Percentiles rank a stretch among this genome's conserved stretches.
phyloP scores from a whole-genome alignment of 2,888 invertebrate genomes.

The Melieria omissa region DNA sequence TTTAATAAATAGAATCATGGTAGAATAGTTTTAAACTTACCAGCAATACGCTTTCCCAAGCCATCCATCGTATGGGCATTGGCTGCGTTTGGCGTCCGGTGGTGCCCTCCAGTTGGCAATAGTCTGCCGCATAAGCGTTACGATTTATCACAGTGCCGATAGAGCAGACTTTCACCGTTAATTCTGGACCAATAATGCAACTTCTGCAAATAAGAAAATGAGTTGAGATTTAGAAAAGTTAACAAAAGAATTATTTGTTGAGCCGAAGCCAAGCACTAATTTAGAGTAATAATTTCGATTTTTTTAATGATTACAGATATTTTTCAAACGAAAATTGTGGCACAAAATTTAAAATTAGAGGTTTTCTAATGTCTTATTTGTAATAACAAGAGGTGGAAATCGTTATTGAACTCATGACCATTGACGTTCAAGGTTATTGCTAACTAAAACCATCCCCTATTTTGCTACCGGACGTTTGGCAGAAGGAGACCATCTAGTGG shows the following conservation, averaged over 20 bases:
- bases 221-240: conserved; percentile 42
- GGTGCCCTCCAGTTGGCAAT: conserved; percentile 80
- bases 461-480: too few species aligned
- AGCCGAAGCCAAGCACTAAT: too few species aligned
- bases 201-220: conserved; percentile 71
- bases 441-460: too few species aligned
- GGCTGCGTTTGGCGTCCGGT: conserved; percentile 69
- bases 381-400: too few species aligned
- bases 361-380: too few species aligned
- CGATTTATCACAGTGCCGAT: conserved; percentile 77
- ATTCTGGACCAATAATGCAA: conserved; percentile 82
- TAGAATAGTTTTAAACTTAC: conserved; percentile 66
- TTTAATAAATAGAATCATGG: too few species aligned
- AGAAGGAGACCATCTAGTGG: too few species aligned
- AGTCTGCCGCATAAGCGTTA: conserved; percentile 79
- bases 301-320: conserved; percentile 1
- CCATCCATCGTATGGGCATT: conserved; percentile 88
- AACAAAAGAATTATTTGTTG: not conserved
- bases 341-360: not conserved
- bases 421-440: too few species aligned
- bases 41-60: conserved; percentile 84
- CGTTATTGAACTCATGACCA: too few species aligned
- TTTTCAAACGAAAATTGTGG: conserved; percentile 22
- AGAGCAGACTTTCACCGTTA: conserved; percentile 79
- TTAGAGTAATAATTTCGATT: too few species aligned